Evolutionary conservation across 2,797 vertebrate genomes (phyloP).

Genomic region (Fistularia tabacaria): DNA sequence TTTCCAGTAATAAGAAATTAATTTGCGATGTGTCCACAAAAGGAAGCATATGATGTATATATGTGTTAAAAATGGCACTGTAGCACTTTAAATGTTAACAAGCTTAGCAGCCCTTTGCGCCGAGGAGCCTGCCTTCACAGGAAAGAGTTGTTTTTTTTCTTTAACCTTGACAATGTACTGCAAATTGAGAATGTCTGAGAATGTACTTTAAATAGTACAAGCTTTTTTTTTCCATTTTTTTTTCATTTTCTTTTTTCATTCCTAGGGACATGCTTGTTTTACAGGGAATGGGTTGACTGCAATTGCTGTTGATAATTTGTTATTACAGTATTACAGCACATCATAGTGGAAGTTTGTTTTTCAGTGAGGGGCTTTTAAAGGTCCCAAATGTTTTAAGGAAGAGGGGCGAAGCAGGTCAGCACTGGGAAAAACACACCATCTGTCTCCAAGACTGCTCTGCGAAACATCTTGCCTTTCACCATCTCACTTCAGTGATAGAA

Average conservation of each 20-base stretch:
- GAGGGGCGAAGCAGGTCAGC: constrained; percentile 46
- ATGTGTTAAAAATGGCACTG: constrained; percentile 39
- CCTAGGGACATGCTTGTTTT: constrained; percentile 37
- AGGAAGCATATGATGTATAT: constrained; percentile 33
- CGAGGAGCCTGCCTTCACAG: constrained; percentile 16
- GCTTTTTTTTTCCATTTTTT: neutral
- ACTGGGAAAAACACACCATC: constrained; percentile 47
- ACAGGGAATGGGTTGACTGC: constrained; percentile 42
- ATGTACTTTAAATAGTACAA: constrained; percentile 29
- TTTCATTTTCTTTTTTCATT: neutral
- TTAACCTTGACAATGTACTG: neutral
- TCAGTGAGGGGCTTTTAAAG: constrained; percentile 39
- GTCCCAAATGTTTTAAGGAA: constrained; percentile 30
- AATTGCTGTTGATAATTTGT: constrained; percentile 49
- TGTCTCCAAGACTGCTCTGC: constrained; percentile 49
- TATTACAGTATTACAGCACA: constrained; percentile 47
- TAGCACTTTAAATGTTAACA: constrained; percentile 47
- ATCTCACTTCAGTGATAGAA: constrained; percentile 26
- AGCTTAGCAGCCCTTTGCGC: constrained; percentile 33
- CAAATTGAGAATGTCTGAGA: constrained; percentile 7
- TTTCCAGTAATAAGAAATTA: constrained; percentile 32
- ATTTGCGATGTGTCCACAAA: constrained; percentile 34
- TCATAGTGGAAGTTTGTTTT: constrained; percentile 55
- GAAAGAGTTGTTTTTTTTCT: neutral
- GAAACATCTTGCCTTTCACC: constrained; percentile 52